A percentile compares a stretch with the other conserved stretches of the same genome.
These are phyloP conservation scores for Taxidea taxus DNA, from an alignment of 2,113 vertebrate genomes.

Conservation along the genomic window DNA sequence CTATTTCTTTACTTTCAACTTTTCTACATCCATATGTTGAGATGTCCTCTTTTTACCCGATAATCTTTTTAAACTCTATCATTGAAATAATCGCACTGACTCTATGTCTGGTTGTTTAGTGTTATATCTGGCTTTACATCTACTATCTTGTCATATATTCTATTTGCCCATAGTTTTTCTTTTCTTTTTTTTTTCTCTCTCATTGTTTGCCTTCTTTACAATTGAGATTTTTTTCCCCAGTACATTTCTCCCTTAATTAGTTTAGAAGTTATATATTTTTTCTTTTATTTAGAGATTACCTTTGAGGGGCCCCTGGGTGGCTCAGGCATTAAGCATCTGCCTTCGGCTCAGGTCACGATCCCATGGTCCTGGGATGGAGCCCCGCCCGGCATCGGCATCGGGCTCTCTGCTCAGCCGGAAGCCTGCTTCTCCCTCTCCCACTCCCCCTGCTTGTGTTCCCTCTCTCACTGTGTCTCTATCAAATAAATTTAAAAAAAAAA, in stretches of 20 bases:
- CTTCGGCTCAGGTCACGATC: too few species aligned
- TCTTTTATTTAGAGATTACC: neutral
- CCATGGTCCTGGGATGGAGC: too few species aligned
- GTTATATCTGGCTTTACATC: neutral
- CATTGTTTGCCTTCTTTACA: neutral
- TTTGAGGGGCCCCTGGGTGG: too few species aligned
- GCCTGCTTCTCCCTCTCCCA: too few species aligned
- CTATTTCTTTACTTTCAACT: neutral
- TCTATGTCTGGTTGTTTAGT: neutral
- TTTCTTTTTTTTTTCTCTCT: neutral
- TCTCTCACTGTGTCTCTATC: too few species aligned
- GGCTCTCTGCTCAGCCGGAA: too few species aligned
- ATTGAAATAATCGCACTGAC: neutral
- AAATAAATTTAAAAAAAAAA: too few species aligned
- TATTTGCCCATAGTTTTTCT: neutral
- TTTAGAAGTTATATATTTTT: neutral
- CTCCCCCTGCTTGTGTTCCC: too few species aligned
- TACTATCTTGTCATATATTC: neutral
- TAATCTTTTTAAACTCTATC: neutral
- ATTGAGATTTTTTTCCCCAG: neutral
- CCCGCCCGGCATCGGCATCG: too few species aligned
- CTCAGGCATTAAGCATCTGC: too few species aligned
- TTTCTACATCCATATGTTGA: neutral
- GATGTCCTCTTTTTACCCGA: neutral
- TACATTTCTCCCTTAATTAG: neutral